Base-by-base conservation (phyloP, 1,140 invertebrate species). In the Drepana arcuata region DNA sequence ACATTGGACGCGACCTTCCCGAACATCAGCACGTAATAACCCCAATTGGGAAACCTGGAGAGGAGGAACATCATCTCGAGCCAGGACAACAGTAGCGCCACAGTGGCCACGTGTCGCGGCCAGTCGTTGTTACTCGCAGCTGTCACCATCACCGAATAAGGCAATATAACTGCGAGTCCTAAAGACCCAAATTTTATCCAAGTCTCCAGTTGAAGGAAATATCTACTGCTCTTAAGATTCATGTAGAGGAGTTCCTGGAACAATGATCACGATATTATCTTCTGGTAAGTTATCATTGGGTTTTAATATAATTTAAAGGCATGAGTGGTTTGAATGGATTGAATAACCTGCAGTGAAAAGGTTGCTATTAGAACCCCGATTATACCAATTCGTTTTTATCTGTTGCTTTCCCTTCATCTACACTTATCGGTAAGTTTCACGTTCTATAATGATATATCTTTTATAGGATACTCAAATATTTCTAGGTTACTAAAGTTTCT, bases 11-110 rank as follows among this genome's bases (percentile, higher is more conserved):
- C 78, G 1, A 86, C 84, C 38, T 82, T 83, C 14, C 72, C 72
- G 60, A 86, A 86, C 85, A 86, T 86, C 0, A 85, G 68, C 1
- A 84, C 79, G 41, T 84, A 85, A 31, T 82, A 85, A 2, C 84
- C 85, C 57, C 72, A 86, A 45, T 79, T 77, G 11, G 84, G 86
- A 40, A 86, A 85, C 39, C 84, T 62, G 0, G 86, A 86, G 9
- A 86, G 43, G 3, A 86, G 48, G 23, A 86, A 78, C 74, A 86
- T 85, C 14, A 86, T 61, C 50, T 87, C 83, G 21, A 83, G 54
- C 86, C 86, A 87, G 1, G 84, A 67, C 5, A 86, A 41, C 7
- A 87, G 69, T 18, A 86, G 41, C 4, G 84, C 77, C 10, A 83
- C 42, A 1, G 87, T 83, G 0, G 86, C 74, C 2, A 87, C 50